These are phyloP conservation scores for Lasiurus cinereus DNA, from an alignment of 2,113 vertebrate species.

Conservation along the genomic window DNA sequence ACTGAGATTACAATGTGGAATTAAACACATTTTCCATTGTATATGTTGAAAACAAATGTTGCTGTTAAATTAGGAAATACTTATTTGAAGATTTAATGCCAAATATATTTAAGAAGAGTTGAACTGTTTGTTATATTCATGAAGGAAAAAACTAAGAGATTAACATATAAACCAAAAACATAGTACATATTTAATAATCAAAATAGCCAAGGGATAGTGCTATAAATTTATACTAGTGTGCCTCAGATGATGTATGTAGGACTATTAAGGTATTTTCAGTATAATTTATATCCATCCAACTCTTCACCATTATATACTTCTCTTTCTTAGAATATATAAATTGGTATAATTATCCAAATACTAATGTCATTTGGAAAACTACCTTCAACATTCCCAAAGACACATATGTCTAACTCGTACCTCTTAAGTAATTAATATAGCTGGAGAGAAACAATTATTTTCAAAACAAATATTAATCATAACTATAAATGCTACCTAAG, in stretches of 20 bases:
- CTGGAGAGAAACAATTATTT: neutral
- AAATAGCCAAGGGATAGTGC: neutral
- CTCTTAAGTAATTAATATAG: neutral
- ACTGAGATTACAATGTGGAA: neutral
- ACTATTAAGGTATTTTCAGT: neutral
- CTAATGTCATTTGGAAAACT: neutral
- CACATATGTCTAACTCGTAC: neutral
- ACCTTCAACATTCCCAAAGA: neutral
- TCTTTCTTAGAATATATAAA: neutral
- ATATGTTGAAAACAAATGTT: neutral
- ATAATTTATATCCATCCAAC: neutral
- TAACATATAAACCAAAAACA: constrained; percentile 19
- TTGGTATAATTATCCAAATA: neutral
- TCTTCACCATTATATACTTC: neutral
- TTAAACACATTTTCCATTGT: neutral
- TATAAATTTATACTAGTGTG: neutral
- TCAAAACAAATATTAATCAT: constrained; percentile 22
- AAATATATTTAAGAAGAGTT: constrained; percentile 34
- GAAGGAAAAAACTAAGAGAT: neutral
- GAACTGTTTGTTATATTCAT: neutral
- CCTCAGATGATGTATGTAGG: neutral
- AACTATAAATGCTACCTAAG: neutral
- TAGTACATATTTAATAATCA: neutral
- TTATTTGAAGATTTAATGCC: neutral
- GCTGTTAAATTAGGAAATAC: neutral